Percentiles rank a stretch among this genome's conserved stretches.
phyloP scores from a whole-genome alignment of 92 coral and sea anemone genomes.

The Epizoanthus ramosus region DNA sequence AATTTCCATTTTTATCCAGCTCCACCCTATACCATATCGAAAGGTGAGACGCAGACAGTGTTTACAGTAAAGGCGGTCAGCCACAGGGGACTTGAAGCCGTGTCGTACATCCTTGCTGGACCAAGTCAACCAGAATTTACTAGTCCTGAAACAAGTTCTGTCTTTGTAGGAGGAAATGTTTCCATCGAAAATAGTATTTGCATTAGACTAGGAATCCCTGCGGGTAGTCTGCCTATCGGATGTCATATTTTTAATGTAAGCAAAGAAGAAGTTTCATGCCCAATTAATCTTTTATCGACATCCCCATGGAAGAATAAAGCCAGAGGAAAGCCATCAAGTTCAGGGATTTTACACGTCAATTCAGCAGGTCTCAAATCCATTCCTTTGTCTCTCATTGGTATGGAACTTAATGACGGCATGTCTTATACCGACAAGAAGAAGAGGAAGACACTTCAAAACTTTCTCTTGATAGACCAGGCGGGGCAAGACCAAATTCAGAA shows the following conservation, averaged over 20 bases:
- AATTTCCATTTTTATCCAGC: constrained; percentile 35
- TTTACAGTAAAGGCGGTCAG: constrained; percentile 44
- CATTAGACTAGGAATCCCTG: neutral
- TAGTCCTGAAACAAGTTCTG: constrained; percentile 35
- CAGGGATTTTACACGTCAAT: constrained; percentile 53
- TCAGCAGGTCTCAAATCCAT: neutral
- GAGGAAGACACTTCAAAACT: constrained; percentile 1
- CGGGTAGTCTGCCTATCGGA: constrained; percentile 44
- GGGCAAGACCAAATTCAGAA: neutral
- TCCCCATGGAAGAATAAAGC: constrained; percentile 36
- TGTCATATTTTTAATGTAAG: constrained; percentile 33
- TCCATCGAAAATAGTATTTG: neutral
- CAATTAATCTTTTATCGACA: constrained; percentile 41
- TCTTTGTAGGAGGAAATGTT: constrained; percentile 32
- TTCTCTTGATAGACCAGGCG: neutral
- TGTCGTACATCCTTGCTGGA: constrained; percentile 38
- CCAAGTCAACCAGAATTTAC: constrained; percentile 23
- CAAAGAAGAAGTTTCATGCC: constrained; percentile 4
- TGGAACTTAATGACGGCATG: neutral
- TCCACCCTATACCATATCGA: constrained; percentile 6
- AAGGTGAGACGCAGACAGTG: constrained; percentile 3
- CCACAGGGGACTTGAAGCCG: constrained; percentile 23
- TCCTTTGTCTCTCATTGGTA: constrained; percentile 51
- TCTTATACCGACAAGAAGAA: neutral
- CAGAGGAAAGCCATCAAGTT: constrained; percentile 13